Conservation (phyloP, 1,140 invertebrate genomes). For the Caenorhabditis elegans region DNA sequence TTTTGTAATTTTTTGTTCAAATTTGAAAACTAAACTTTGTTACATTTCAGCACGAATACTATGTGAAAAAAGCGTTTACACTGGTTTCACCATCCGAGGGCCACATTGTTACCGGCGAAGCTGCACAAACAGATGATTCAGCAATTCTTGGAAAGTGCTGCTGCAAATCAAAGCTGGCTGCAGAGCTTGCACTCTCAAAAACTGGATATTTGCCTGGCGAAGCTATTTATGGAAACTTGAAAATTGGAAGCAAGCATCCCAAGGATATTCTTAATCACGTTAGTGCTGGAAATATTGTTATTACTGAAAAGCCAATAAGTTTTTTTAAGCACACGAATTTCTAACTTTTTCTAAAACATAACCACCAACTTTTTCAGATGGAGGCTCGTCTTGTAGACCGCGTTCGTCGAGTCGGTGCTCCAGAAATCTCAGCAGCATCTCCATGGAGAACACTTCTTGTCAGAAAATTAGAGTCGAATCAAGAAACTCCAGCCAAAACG, state of each 20-base stretch:
- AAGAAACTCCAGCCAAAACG: neutral
- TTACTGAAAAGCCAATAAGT: too few relatives aligned
- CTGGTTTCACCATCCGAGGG: constrained; percentile 43
- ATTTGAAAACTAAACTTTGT: neutral
- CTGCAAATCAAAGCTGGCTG: constrained; percentile 47
- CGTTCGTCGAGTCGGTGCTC: constrained; percentile 27
- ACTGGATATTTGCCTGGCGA: constrained; percentile 46
- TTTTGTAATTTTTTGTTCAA: neutral
- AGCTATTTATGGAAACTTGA: constrained; percentile 40
- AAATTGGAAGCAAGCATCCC: constrained; percentile 46
- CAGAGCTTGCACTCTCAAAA: constrained; percentile 46
- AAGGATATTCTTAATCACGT: constrained; percentile 46
- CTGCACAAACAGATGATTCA: constrained; percentile 33
- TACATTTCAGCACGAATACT: constrained; percentile 45
- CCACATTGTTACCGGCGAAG: constrained; percentile 31
- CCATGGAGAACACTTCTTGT: constrained; percentile 30
- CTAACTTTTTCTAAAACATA: too few relatives aligned
- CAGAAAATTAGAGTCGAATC: constrained; percentile 31
- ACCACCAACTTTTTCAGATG: constrained; percentile 41
- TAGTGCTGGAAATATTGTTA: too few relatives aligned
- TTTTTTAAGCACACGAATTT: too few relatives aligned
- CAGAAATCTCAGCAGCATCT: constrained; percentile 34
- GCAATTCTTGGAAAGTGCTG: constrained; percentile 49
- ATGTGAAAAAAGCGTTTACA: constrained; percentile 46
- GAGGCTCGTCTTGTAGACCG: constrained; percentile 44